Conservation (phyloP, 2,113 vertebrate genomes). For the Echinops telfairi region DNA sequence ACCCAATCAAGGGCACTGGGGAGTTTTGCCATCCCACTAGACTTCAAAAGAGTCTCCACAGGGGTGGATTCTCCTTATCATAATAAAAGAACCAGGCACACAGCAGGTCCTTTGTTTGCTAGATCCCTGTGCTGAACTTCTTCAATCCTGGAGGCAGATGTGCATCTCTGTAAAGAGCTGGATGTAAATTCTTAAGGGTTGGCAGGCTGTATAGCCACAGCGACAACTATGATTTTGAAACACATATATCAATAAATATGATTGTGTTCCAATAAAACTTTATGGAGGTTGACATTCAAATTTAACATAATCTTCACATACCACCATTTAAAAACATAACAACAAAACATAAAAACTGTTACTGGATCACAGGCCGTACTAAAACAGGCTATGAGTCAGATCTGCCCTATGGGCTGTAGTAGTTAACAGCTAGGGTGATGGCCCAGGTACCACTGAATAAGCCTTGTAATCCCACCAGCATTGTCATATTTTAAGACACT, state of each 20-base stretch:
- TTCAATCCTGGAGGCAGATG: neutral
- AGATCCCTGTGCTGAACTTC: too few relatives aligned
- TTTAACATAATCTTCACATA: neutral
- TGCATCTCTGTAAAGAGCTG: neutral
- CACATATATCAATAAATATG: neutral
- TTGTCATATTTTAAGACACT: neutral
- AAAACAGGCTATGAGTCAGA: neutral
- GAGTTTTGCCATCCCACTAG: too few relatives aligned
- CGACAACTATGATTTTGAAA: neutral
- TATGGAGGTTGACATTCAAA: neutral
- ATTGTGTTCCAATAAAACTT: neutral
- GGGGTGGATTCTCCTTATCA: too few relatives aligned
- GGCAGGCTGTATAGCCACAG: neutral
- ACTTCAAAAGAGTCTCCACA: too few relatives aligned
- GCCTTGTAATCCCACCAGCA: neutral
- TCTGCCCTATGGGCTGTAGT: neutral
- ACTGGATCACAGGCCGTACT: neutral
- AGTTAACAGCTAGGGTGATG: fast-evolving
- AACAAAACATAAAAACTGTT: neutral
- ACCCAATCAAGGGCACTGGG: too few relatives aligned
- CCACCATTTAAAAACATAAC: neutral
- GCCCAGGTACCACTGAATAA: neutral
- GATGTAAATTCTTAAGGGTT: neutral
- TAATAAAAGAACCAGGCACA: too few relatives aligned
- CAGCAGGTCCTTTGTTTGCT: too few relatives aligned